These are phyloP conservation scores for Heliothis peltigera DNA, from an alignment of 2,888 invertebrate genomes.

Conservation along the genomic window DNA sequence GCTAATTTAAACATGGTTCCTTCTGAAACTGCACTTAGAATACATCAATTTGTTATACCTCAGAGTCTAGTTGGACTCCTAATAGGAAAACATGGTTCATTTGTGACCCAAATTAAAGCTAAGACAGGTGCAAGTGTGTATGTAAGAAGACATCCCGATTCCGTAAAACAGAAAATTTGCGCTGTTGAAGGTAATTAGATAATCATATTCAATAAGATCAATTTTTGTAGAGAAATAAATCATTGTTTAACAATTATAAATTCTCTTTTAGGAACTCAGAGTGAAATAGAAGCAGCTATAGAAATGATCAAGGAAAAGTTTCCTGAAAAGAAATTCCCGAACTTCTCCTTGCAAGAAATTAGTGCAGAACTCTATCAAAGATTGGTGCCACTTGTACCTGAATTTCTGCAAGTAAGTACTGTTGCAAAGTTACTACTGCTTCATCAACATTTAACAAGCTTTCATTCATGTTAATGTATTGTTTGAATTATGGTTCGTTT, in stretches of 20 bases:
- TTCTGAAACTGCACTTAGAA: conserved; percentile 83
- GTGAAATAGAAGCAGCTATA: conserved; percentile 95
- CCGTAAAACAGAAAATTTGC: conserved; percentile 94
- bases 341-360: conserved; percentile 92
- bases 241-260: conserved; percentile 3
- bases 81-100: conserved; percentile 95
- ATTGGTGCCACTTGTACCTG: conserved; percentile 87
- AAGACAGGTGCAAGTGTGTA: conserved; percentile 94
- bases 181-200: conserved; percentile 92
- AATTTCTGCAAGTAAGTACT: conserved; percentile 89
- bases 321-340: conserved; percentile 94
- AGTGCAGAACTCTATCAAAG: conserved; percentile 88
- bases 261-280: conserved; percentile 90
- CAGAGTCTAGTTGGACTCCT: conserved; percentile 95
- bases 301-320: conserved; percentile 96
- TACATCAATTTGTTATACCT: conserved; percentile 94
- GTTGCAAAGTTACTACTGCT: conserved; percentile 4
- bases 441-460: conserved; percentile 5
- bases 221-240: too few relatives aligned
- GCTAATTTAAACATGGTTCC: conserved; percentile 89
- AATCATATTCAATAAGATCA: neutral
- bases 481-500: too few relatives aligned
- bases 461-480: neutral
- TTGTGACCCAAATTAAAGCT: conserved; percentile 94
- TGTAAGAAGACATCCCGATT: conserved; percentile 94